phyloP scores from a whole-genome alignment of 2,113 vertebrate genomes.

The Brienomyrus longianalis region DNA sequence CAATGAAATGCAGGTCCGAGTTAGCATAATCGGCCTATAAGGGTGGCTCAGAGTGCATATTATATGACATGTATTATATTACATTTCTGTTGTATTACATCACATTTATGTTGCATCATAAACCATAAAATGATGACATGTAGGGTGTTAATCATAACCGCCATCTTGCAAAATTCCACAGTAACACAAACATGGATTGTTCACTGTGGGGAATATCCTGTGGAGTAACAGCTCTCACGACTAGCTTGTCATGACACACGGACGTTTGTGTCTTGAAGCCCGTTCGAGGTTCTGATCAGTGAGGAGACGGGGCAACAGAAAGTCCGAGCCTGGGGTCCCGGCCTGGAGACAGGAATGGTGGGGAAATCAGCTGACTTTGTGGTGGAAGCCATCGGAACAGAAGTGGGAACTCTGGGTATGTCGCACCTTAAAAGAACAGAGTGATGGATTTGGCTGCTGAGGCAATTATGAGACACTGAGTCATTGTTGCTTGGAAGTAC shows the following conservation, averaged over 20 bases:
- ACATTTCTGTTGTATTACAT: not conserved
- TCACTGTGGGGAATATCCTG: not conserved
- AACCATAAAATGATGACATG: not conserved
- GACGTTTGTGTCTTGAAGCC: constrained; percentile 52
- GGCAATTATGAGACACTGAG: not conserved
- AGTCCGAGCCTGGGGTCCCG: constrained; percentile 88
- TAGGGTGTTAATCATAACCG: not conserved
- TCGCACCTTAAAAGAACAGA: not conserved
- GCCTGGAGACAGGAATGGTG: constrained; percentile 83
- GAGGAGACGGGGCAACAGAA: constrained; percentile 80
- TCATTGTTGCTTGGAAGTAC: not conserved
- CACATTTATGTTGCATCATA: not conserved
- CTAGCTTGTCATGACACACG: not conserved
- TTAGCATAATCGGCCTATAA: not conserved
- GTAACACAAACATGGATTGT: not conserved
- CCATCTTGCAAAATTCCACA: not conserved
- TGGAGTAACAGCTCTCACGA: not conserved
- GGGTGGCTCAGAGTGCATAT: not conserved
- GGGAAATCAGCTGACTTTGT: constrained; percentile 90
- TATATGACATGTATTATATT: not conserved
- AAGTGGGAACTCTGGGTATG: constrained; percentile 88
- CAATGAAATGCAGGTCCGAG: not conserved
- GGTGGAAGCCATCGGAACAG: constrained; percentile 87
- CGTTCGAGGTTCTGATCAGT: constrained; percentile 78
- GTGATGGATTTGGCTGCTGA: not conserved